These are phyloP conservation scores for Globia sparganii DNA, from an alignment of 2,888 invertebrate species.

Conservation along the genomic window DNA sequence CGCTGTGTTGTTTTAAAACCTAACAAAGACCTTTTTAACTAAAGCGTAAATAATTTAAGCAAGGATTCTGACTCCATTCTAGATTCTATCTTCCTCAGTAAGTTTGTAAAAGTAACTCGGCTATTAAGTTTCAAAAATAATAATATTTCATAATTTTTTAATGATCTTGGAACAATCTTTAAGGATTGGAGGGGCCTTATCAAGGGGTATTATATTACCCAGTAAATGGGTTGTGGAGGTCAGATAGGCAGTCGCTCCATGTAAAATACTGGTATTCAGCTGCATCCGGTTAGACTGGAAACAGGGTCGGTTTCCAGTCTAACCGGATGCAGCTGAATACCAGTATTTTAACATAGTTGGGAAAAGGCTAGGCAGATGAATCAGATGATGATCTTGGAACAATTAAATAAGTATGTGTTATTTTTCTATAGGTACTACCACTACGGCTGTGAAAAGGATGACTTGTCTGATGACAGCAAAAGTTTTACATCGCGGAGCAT, in stretches of 20 bases:
- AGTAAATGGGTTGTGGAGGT: no score
- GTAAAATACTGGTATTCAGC: no score
- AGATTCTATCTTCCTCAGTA: neutral
- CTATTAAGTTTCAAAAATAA: neutral
- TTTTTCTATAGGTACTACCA: slow-evolving; percentile 91
- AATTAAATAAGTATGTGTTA: neutral
- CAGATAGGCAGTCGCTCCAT: no score
- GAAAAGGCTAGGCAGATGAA: no score
- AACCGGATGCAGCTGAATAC: no score
- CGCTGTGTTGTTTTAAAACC: neutral
- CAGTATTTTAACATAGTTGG: no score
- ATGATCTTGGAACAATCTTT: neutral
- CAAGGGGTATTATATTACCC: no score
- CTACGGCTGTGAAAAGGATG: slow-evolving; percentile 91
- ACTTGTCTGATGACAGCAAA: slow-evolving; percentile 83
- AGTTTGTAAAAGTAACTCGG: neutral
- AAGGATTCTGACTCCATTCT: neutral
- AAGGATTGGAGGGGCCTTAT: no score
- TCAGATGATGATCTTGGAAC: neutral
- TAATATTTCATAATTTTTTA: neutral
- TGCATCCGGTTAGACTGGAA: no score
- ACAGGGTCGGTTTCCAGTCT: no score
- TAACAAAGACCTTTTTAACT: neutral
- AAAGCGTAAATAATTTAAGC: neutral
- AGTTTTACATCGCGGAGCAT: slow-evolving; percentile 84